These are phyloP conservation scores for Nyctibius bracteatus DNA, from an alignment of 2,113 vertebrate genomes.

Conservation along the genomic window DNA sequence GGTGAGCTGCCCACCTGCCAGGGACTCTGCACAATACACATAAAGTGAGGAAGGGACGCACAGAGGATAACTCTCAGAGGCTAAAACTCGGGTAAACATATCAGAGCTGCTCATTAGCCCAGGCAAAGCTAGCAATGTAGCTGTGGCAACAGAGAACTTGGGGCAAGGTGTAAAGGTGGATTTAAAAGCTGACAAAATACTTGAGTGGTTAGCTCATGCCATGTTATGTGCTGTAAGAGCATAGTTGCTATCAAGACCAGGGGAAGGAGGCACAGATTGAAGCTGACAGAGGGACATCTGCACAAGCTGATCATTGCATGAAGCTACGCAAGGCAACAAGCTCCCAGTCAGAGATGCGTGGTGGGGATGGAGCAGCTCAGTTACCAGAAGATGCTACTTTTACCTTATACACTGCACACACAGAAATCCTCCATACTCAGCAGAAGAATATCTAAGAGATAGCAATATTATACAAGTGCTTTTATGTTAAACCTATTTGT, in stretches of 20 bases:
- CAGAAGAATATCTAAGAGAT: constrained; percentile 1
- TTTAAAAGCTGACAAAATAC: constrained; percentile 39
- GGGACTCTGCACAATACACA: neutral
- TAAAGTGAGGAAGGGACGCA: neutral
- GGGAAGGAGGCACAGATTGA: neutral
- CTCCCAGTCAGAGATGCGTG: neutral
- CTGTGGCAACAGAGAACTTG: constrained; percentile 10
- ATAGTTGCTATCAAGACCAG: neutral
- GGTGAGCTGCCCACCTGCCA: neutral
- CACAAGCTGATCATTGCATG: neutral
- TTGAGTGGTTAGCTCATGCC: neutral
- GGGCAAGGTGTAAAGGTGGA: constrained; percentile 42
- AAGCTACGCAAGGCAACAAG: neutral
- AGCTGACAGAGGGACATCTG: neutral
- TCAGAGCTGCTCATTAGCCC: neutral
- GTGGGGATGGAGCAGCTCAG: neutral
- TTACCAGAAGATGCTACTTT: neutral
- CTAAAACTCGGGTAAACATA: constrained; percentile 35
- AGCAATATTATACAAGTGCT: neutral
- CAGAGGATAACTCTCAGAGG: neutral
- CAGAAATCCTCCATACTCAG: neutral
- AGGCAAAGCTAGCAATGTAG: neutral
- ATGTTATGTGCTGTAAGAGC: neutral
- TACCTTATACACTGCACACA: neutral
- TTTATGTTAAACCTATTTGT: neutral